A percentile compares a stretch with the other conserved stretches of the same genome.
Conservation (phyloP, 2,888 invertebrate species). For the Cyaniris semiargus region DNA sequence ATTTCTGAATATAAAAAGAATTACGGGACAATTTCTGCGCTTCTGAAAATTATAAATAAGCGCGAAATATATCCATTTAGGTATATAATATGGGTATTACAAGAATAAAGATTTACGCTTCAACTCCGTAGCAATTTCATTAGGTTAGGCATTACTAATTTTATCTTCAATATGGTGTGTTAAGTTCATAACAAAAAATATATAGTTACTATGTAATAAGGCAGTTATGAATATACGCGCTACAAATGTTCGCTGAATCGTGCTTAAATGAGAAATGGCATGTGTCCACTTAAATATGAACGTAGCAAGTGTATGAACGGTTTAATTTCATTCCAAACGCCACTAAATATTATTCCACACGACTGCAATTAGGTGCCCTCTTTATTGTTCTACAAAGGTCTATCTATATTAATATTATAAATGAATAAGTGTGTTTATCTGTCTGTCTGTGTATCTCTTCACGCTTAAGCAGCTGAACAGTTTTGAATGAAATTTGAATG, state of each 20-base stretch:
- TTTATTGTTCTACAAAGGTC: not conserved
- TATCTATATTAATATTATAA: no score
- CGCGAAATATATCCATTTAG: not conserved
- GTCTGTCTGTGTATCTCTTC: no score
- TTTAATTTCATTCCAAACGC: not conserved
- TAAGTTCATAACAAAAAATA: not conserved
- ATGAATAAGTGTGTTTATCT: no score
- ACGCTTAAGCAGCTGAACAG: no score
- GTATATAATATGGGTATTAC: no score
- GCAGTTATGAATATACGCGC: not conserved
- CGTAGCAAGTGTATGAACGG: conserved; percentile 12
- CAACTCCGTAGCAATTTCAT: no score
- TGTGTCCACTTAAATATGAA: conserved; percentile 8
- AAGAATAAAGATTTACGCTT: no score
- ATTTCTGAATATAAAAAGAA: not conserved
- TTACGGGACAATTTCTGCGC: not conserved
- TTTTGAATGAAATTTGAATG: no score
- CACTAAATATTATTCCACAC: not conserved
- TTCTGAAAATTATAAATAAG: not conserved
- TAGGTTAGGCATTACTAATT: no score
- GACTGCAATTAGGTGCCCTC: not conserved
- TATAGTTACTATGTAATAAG: not conserved
- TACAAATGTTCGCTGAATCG: conserved; percentile 8
- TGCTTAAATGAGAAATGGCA: not conserved
- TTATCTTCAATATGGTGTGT: not conserved